Percentiles rank a stretch among this genome's conserved stretches.
phyloP scores from a whole-genome alignment of 1,140 invertebrate genomes.

The Drosophila asahinai region DNA sequence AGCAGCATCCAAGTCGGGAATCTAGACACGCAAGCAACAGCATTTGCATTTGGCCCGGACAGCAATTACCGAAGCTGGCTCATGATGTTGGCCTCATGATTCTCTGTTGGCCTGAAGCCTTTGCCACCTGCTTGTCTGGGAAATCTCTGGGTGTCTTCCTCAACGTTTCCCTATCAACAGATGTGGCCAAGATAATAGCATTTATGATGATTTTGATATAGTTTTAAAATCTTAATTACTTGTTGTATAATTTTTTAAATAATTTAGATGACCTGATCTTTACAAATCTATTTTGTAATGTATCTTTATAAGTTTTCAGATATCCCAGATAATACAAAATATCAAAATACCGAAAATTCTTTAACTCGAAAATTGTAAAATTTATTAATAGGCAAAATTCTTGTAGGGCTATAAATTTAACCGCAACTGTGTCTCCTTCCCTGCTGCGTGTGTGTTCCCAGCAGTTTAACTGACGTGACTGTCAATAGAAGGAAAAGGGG shows the following conservation, averaged over 20 bases:
- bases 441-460: slow-evolving; percentile 75
- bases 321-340: neutral
- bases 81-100: slow-evolving; percentile 67
- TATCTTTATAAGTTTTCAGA: too few species aligned
- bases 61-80: slow-evolving; percentile 73
- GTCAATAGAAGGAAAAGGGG: slow-evolving; percentile 54
- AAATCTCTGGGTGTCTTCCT: slow-evolving; percentile 53
- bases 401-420: neutral
- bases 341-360: neutral
- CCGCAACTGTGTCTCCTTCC: slow-evolving; percentile 4
- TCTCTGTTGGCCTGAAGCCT: slow-evolving; percentile 56
- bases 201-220: neutral
- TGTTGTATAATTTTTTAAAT: neutral
- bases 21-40: slow-evolving; percentile 55
- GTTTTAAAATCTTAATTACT: neutral
- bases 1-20: slow-evolving; percentile 40
- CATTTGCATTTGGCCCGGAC: slow-evolving; percentile 70
- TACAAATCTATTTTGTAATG: neutral
- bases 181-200: slow-evolving; percentile 8
- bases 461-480: slow-evolving; percentile 78
- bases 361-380: neutral
- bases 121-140: slow-evolving; percentile 81
- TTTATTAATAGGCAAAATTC: neutral
- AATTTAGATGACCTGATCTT: neutral
- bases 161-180: slow-evolving; percentile 10